Evolutionary conservation across 2,888 invertebrate genomes (phyloP), one percentile per base, ranked within the genome.

Genomic region (Melanostoma scalare): DNA sequence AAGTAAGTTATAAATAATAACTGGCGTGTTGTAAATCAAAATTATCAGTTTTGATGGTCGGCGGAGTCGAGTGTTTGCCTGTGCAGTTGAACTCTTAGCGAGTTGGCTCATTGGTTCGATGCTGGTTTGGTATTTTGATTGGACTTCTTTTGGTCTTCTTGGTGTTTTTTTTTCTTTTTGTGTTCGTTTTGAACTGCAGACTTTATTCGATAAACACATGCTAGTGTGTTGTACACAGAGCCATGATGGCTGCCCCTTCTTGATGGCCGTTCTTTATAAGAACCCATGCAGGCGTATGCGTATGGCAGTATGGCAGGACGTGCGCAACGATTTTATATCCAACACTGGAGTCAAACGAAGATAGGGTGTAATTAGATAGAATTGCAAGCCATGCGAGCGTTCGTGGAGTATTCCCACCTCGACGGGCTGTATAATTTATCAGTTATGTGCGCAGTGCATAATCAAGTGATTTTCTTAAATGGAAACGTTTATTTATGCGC

Each of bases 1-100:
- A 91, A 91, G 89, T 91, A 91, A 91, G 91, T 91, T 91, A 91
- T 91, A 91, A 91, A 91, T 91, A 91, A 91, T 90, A 90, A 91
- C 90, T 90, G 90, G 89, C 89, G 88, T 90, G 90, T 88, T 89
- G 90, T 91, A 91, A 91, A 91, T 91, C 91, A 91, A 91, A 91
- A 90, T 91, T 90, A 91, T 90, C 90, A 88, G 89, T 89, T 90
- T 86, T 85, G 86, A 86, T 87, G 88, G 85, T 85, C 82, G 68
- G 48, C 42, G 42, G 48, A 48, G 9, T 46, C 48, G 48, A 78
- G 63, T 46, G 72, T 77, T 75, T 67, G 81, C 81, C 85, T 74
- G 20, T 20, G 63, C 79, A 75, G 79, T 75, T 80, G 76, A 77
- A 75, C 79, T 73, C 75, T 69, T 36, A 55, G 30, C 67, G 50